Base-by-base conservation (phyloP, 1,140 invertebrate species). In the Theocolax elegans region DNA sequence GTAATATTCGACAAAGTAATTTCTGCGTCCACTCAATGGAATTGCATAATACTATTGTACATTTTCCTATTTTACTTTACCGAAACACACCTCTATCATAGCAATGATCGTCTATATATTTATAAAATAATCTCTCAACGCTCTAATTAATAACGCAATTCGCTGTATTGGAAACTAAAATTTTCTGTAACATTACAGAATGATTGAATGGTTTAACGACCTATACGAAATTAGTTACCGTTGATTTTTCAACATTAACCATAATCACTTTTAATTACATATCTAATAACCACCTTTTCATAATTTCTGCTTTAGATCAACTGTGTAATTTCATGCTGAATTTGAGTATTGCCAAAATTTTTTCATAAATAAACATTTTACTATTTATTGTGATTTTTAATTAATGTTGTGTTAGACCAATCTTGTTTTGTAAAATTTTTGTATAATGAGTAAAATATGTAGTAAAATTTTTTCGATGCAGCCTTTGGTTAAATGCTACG, bases 401-500 rank as follows among this genome's bases (percentile, higher is more conserved):
- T 35, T 10, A 6, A 35, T 35, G 10, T 35, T 35, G 4, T 10
- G 10, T 35, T 6, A 35, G 4, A 35, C 4, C 10, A 6, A 35
- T 6, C 10, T 6, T 35, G 10, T 35, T 35, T 6, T 35, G 31
- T 6, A 35, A 35, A 35, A 35, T 35, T 10, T 6, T 35, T 10
- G 10, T 10, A 6, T 35, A 35, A 27, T 44, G 53, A 58, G 42
- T 19, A 15, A 51, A 42, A n/a, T n/a, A 54, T 65, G 27, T 66
- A 67, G 71, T 71, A 67, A 25, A 67, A 27, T 72, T 62, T 58
- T 42, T 65, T 64, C 27, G 46, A 72, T 75, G 74, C 71, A 77
- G 73, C 77, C 77, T 79, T 79, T 77, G 74, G 74, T 77, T 72
- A 74, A 74, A 71, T 68, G 72, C 75, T 62, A 76, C 72, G 51